Evolutionary conservation across 2,888 invertebrate species (phyloP).

Genomic region (Drosophila birchii): DNA sequence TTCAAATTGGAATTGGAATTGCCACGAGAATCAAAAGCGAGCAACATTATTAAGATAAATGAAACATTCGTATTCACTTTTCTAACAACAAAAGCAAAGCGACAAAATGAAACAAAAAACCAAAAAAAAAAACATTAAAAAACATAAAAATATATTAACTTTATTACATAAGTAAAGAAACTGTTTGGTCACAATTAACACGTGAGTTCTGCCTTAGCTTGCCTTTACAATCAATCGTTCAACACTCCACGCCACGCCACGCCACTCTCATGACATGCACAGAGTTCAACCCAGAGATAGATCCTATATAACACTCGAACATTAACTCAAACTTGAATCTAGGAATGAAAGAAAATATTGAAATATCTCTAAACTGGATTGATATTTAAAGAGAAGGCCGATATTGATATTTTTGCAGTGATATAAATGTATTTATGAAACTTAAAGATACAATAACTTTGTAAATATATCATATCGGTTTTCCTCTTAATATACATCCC

Average conservation of each 20-base stretch:
- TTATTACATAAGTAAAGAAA: constrained; percentile 36
- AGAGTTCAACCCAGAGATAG: constrained; percentile 39
- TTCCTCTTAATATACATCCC: background rate
- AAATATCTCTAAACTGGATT: background rate
- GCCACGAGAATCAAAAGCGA: constrained; percentile 68
- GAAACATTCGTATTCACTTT: constrained; percentile 62
- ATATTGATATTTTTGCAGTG: background rate
- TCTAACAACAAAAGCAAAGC: constrained; percentile 60
- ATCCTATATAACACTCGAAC: constrained; percentile 5
- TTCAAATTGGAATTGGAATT: constrained; percentile 69
- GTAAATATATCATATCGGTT: background rate
- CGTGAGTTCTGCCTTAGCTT: constrained; percentile 76
- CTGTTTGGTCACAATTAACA: constrained; percentile 75
- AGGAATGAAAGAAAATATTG: background rate
- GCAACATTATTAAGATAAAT: constrained; percentile 52
- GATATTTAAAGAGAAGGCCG: background rate
- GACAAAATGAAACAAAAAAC: constrained; percentile 30
- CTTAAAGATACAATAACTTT: no score
- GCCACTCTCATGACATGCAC: constrained; percentile 71
- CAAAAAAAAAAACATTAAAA: constrained; percentile 1
- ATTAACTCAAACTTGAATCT: background rate
- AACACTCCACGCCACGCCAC: constrained; percentile 56
- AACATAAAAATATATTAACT: constrained; percentile 39
- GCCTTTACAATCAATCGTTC: constrained; percentile 72
- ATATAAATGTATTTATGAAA: no score